Evolutionary conservation across 2,888 invertebrate species (phyloP).

Genomic region (Drosophila peninsularis): DNA sequence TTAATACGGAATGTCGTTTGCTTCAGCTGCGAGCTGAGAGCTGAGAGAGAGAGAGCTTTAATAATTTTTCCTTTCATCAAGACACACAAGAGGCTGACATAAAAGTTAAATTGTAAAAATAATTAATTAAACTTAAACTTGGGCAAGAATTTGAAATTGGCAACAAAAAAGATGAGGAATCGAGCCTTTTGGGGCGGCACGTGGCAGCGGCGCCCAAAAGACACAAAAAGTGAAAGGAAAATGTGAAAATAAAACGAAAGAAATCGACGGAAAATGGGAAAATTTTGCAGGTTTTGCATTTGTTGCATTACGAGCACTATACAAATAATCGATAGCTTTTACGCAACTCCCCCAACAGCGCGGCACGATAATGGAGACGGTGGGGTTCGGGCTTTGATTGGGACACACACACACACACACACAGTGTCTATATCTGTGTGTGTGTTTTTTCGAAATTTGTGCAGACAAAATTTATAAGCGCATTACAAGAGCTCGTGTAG

Average conservation of each 20-base stretch:
- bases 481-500: constrained; percentile 70
- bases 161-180: constrained; percentile 3
- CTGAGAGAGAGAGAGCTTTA: too few species aligned
- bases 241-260: background rate
- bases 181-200: constrained; percentile 16
- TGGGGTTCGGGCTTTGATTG: too few species aligned
- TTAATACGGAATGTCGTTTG: background rate
- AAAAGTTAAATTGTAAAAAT: constrained; percentile 13
- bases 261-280: constrained; percentile 34
- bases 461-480: constrained; percentile 79
- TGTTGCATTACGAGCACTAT: constrained; percentile 58
- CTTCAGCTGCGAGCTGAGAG: background rate
- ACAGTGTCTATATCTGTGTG: background rate
- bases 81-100: constrained; percentile 1
- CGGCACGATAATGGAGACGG: constrained; percentile 20
- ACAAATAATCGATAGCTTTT: constrained; percentile 76
- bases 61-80: background rate
- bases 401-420: background rate
- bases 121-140: constrained; percentile 17
- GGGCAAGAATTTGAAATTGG: constrained; percentile 4
- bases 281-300: constrained; percentile 56
- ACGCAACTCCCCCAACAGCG: constrained; percentile 53
- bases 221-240: constrained; percentile 21
- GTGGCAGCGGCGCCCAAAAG: constrained; percentile 27
- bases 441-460: constrained; percentile 55